A percentile compares a stretch with the other conserved stretches of the same genome.
Evolutionary conservation across 37 sponge, comb jelly and placozoan species (phyloP).

Genomic region (Eunapius fragilis): DNA sequence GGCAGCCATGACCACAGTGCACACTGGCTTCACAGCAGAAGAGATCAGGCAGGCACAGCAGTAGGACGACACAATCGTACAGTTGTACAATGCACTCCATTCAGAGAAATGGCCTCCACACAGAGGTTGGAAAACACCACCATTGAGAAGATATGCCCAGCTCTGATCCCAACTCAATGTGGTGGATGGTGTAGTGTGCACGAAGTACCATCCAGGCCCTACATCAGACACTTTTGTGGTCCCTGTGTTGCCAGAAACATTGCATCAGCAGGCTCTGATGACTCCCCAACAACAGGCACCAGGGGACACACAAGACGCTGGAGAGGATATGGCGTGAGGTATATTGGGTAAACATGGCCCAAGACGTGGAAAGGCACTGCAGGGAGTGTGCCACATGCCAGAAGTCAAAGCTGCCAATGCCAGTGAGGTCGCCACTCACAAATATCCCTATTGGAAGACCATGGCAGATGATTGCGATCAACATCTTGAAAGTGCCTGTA

Average conservation of each 20-base stretch:
- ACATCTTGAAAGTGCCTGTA: conserved; percentile 47
- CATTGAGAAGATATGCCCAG: conserved; percentile 42
- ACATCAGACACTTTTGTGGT: not conserved
- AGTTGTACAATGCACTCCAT: no score
- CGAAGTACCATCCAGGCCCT: conserved; percentile 34
- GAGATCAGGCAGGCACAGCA: no score
- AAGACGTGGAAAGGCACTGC: conserved; percentile 39
- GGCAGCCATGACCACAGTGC: no score
- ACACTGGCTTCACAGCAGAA: no score
- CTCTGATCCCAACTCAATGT: conserved; percentile 44
- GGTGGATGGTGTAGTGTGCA: conserved; percentile 41
- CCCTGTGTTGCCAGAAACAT: conserved; percentile 14
- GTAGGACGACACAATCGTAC: no score
- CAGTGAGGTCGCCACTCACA: conserved; percentile 6
- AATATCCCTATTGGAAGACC: conserved; percentile 26
- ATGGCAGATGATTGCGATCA: conserved; percentile 50
- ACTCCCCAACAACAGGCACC: conserved; percentile 51
- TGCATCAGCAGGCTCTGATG: conserved; percentile 17
- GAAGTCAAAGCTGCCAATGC: conserved; percentile 8
- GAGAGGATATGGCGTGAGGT: conserved; percentile 18
- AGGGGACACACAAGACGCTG: conserved; percentile 58
- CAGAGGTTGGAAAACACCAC: conserved; percentile 24
- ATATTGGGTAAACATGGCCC: conserved; percentile 63
- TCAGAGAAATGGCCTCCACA: not conserved
- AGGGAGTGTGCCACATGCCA: conserved; percentile 41